Evolutionary conservation across 1,140 invertebrate species (phyloP), one percentile per base, ranked within the genome.

Genomic region (Polypedilum vanderplanki): DNA sequence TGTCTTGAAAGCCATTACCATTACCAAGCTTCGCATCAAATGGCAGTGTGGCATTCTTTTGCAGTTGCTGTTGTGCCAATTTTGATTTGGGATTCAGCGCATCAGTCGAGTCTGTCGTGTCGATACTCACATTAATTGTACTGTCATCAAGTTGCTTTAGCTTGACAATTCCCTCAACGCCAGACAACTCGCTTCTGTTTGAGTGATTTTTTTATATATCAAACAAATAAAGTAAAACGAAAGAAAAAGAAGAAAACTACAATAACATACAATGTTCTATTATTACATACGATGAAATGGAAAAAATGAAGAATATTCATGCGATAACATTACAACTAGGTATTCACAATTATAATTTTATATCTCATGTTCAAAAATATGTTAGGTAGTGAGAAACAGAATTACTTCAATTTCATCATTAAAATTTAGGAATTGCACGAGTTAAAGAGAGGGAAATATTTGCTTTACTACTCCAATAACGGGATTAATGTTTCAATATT

Each of bases 71-170:
- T 80, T 74, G 79, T 76, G 78, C 79, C 80, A 74, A 82, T 77
- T 74, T 82, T 80, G 18, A 79, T 79, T 76, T 79, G 79, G 74
- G 79, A 80, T 77, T 81, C 80, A 77, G 80, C 81, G 73, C 77
- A 78, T 73, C 78, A 76, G 15, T 80, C 15, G 76, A 74, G 1
- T 74, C 41, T 73, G 76, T 76, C 74, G 64, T 74, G 74, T 76
- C 77, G 33, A 76, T 78, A 74, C 79, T 83, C 74, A 85, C 81
- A 76, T 85, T 84, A 77, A 84, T 82, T 41, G 83, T 79, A 75
- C 85, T 82, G 74, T 86, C 85, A 78, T 86, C 85, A 15, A 84
- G 85, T 79, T 86, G 85, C 79, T 85, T 86, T 75, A 85, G 79
- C 74, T 84, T 86, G 33, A 86, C 85, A 83, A 86, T 85, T 75